Base-by-base conservation (phyloP, 2,113 vertebrate species). In the Tupaia tana region DNA sequence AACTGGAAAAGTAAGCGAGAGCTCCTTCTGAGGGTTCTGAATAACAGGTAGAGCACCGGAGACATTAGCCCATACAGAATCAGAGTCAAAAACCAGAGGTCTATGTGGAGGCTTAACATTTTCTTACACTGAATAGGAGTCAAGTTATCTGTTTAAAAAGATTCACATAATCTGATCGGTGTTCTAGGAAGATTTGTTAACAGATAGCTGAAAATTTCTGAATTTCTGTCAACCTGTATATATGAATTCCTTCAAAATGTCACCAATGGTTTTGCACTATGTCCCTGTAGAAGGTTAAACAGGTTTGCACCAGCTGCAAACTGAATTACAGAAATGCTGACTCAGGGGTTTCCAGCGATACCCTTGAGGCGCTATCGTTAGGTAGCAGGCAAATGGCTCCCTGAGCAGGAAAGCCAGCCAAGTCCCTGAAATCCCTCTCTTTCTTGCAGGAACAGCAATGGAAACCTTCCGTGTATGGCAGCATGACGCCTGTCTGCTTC, bases 371-470 rank as follows among this genome's bases (percentile, higher is more conserved):
- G 52, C 29, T 63, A 0, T 27, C 58, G 31, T 88, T 88, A 63
- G 74, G 54, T 56, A 71, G 64, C 77, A 29, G 86, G 63, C 56
- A 90, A 79, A 75, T 14, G 67, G 64, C 54, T 92, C 31, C 29
- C 2, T 1, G 31, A 77, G 58, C 43, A 22, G 79, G 52, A 74
- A 31, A 89, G 27, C 22, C 89, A 73, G 61, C 20, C 31, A 59
- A 18, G 29, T 59, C 73, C 67, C 86, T 96, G 80, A 95, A 73
- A 73, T 66, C 69, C 82, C 71, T 90, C 70, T 82, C 79, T 84
- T 29, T 74, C 74, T 82, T 34, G 7, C 59, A 97, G 97, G 97
- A 97, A n/a, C 96, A 93, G 83, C 96, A 67, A 95, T 96, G 97
- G 97, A 96, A 87, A 31, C 63, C 93, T 56, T 43, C 94, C 0